phyloP scores from a whole-genome alignment of 2,888 invertebrate genomes.

The Himalopsyche kuldschensis region DNA sequence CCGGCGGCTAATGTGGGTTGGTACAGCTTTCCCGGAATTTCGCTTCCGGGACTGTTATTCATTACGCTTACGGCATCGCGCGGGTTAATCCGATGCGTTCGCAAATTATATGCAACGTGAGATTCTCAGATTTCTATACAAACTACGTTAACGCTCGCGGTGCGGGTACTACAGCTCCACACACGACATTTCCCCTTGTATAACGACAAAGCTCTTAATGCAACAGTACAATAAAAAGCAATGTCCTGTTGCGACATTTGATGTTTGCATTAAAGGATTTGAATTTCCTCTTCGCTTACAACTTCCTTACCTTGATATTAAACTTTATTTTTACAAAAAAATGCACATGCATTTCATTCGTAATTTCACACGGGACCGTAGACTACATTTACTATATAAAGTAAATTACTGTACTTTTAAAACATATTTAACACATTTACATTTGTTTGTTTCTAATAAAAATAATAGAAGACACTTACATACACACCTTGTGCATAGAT shows the following conservation, averaged over 20 bases:
- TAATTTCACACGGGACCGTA: too few relatives aligned
- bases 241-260: neutral
- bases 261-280: neutral
- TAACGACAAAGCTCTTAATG: neutral
- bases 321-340: too few relatives aligned
- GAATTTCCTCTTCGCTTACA: neutral
- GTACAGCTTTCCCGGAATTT: conserved; percentile 11
- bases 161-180: neutral
- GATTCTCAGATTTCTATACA: neutral
- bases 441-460: too few relatives aligned
- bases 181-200: neutral
- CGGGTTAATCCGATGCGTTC: neutral
- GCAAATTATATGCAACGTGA: neutral
- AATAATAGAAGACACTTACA: too few relatives aligned
- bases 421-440: too few relatives aligned
- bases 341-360: too few relatives aligned
- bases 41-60: neutral
- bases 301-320: neutral
- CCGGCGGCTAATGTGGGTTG: conserved; percentile 11
- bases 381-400: too few relatives aligned
- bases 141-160: neutral
- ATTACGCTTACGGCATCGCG: neutral
- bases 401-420: too few relatives aligned
- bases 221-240: neutral
- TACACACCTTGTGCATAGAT: too few relatives aligned